These are phyloP conservation scores for Ranitomeya imitator DNA, from an alignment of 2,113 vertebrate genomes.

Conservation along the genomic window DNA sequence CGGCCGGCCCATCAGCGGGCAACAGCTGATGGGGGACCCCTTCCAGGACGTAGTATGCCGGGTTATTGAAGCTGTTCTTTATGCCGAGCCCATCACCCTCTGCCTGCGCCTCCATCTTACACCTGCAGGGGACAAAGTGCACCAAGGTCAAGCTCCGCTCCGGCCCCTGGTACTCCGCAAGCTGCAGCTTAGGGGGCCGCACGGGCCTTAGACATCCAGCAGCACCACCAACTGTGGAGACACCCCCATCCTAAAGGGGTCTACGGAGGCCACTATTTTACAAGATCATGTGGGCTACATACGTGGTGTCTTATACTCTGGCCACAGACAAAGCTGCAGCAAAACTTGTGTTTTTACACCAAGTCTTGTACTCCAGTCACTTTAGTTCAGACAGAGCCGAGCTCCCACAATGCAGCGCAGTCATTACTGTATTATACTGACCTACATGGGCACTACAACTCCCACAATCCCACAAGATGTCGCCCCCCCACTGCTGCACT, in stretches of 20 bases:
- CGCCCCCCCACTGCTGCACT: not conserved
- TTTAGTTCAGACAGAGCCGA: too few species aligned
- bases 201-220: too few species aligned
- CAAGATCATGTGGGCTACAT: too few species aligned
- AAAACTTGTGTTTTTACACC: too few species aligned
- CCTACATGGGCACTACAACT: not conserved
- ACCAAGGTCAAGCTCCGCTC: not conserved
- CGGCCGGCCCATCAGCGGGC: conserved; percentile 69
- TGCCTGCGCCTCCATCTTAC: conserved; percentile 74
- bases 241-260: too few species aligned
- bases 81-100: conserved; percentile 73
- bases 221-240: too few species aligned
- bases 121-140: conserved; percentile 63
- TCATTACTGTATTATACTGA: too few species aligned
- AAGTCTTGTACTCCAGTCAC: too few species aligned
- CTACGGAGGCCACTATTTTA: too few species aligned
- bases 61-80: conserved; percentile 98
- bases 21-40: conserved; percentile 90
- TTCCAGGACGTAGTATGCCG: conserved; percentile 93
- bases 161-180: not conserved
- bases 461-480: not conserved
- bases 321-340: not conserved
- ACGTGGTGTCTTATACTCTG: not conserved
- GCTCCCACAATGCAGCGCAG: too few species aligned
- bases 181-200: not conserved